Base-by-base conservation (phyloP, 1,140 invertebrate species). In the Papilio polytes region DNA sequence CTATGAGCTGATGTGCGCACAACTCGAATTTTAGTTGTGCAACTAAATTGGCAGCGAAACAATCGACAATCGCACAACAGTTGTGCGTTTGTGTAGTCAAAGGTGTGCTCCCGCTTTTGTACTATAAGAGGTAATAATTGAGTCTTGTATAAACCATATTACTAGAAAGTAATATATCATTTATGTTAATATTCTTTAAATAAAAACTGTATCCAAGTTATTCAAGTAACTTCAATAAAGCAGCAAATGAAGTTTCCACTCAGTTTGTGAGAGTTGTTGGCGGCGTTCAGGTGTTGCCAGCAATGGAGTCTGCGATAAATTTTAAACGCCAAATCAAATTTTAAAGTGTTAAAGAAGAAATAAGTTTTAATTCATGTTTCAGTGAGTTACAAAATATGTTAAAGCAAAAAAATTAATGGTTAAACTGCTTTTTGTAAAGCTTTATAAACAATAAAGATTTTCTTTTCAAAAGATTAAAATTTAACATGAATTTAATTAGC, bases 291-390 rank as follows among this genome's bases (percentile, higher is more conserved):
- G 63, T 70, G 63, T 36, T 70, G 63, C 63, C 26, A 13, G 63
- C 22, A 26, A 26, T 31, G 12, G 63, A 31, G 63, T 31, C 63
- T 70, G 63, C 63, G 63, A 31, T 70, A 70, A 31, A 70, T 70
- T 70, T 70, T 70, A 70, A 70, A 31, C 63, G 36, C 63, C 22
- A 31, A 70, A 70, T 70, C 63, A 70, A 70, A 70, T 70, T 70
- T 70, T 31, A 70, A 31, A 70, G 22, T 26, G 22, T 70, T 31
- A 31, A 70, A 70, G 13, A 31, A 70, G 20, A 63, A 26, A 12
- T 63, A 63, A 63, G 63, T 31, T 66, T 59, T 18, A 20, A 59
- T 20, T n/a, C 8, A 59, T 7, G 56, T 20, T 56, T 70, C 13
- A 1, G 26, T 70, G 6, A 31, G 18, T 26, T 26, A 31, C 22